Evolutionary conservation across 2,888 invertebrate species (phyloP).

Genomic region (Drosophila koepferae): DNA sequence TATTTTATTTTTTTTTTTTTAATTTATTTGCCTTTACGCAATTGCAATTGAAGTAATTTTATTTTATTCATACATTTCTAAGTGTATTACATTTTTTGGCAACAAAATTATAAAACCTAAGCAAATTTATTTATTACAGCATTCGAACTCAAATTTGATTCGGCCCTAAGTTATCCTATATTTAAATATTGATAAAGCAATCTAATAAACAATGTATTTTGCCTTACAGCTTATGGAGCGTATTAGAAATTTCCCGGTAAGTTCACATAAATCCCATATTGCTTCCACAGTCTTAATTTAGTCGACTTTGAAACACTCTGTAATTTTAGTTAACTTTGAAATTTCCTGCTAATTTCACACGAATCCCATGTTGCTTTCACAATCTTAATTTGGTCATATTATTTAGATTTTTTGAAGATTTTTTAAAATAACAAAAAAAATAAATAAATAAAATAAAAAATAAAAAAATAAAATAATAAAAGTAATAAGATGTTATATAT

Average conservation of each 20-base stretch:
- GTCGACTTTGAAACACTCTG: not conserved
- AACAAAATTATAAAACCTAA: too few species aligned
- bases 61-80: too few species aligned
- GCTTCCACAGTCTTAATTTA: not conserved
- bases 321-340: not conserved
- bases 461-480: too few species aligned
- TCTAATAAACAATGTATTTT: not conserved
- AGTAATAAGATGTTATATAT: too few species aligned
- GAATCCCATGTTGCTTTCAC: not conserved
- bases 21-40: too few species aligned
- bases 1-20: too few species aligned
- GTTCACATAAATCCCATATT: not conserved
- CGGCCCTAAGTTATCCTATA: not conserved
- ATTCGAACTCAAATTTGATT: not conserved
- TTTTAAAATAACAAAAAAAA: too few species aligned
- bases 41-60: too few species aligned
- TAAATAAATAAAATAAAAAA: too few species aligned
- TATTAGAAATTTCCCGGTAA: too few species aligned
- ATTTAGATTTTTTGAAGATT: not conserved
- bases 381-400: not conserved
- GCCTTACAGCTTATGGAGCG: not conserved
- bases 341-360: not conserved
- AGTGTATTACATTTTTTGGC: too few species aligned
- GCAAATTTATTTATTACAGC: too few species aligned
- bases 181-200: not conserved